Conservation (phyloP, 2,797 vertebrate species). For the Acanthurus leucopareius region DNA sequence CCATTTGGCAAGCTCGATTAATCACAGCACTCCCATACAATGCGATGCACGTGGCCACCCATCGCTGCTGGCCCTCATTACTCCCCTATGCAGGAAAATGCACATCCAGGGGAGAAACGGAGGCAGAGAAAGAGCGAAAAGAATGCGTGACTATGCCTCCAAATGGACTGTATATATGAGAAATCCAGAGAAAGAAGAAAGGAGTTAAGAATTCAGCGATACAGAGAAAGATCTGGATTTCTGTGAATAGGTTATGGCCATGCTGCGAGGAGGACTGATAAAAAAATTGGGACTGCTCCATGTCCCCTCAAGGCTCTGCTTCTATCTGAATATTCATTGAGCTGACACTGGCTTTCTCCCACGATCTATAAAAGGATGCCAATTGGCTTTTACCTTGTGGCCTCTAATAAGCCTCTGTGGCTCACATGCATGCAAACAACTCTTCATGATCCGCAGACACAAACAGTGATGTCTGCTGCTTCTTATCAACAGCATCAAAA, state of each 20-base stretch:
- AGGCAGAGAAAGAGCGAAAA: slow-evolving; percentile 40
- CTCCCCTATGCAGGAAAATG: slow-evolving; percentile 60
- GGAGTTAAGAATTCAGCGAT: slow-evolving; percentile 26
- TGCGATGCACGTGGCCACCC: slow-evolving; percentile 72
- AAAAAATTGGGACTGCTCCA: slow-evolving; percentile 74
- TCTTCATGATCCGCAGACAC: slow-evolving; percentile 21
- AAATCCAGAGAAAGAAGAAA: slow-evolving; percentile 18
- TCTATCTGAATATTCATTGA: slow-evolving; percentile 82
- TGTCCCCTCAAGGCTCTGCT: slow-evolving; percentile 74
- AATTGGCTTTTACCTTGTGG: slow-evolving; percentile 79
- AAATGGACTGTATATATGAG: slow-evolving; percentile 11
- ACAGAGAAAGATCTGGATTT: slow-evolving; percentile 57
- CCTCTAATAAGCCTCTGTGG: slow-evolving; percentile 67
- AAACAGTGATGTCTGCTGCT: background rate
- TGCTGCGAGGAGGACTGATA: slow-evolving; percentile 68
- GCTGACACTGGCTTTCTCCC: slow-evolving; percentile 74
- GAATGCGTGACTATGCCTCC: slow-evolving; percentile 6
- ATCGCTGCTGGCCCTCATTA: slow-evolving; percentile 71
- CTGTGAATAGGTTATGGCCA: slow-evolving; percentile 58
- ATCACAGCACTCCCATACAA: slow-evolving; percentile 80
- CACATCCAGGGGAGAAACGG: slow-evolving; percentile 37
- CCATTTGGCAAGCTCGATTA: slow-evolving; percentile 86
- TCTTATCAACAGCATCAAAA: slow-evolving; percentile 12
- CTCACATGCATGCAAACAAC: slow-evolving; percentile 66
- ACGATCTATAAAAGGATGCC: slow-evolving; percentile 74